These are phyloP conservation scores for Dascyllus trimaculatus DNA, from an alignment of 2,113 vertebrate genomes.

Conservation along the genomic window DNA sequence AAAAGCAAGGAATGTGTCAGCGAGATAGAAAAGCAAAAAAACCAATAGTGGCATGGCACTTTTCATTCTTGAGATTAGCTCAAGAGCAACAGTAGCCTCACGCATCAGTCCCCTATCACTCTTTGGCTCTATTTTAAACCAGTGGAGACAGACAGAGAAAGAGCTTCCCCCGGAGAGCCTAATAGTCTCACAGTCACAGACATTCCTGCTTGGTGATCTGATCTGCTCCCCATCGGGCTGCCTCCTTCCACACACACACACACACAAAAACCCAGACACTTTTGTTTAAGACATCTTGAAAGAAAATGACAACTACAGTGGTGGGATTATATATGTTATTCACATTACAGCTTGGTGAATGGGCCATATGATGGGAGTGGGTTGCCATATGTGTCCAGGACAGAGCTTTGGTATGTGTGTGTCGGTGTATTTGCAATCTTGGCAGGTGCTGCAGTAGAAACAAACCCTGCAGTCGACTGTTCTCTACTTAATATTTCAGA, in stretches of 20 bases:
- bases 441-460: slow-evolving; percentile 54
- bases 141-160: slow-evolving; percentile 46
- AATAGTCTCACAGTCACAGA: slow-evolving; percentile 55
- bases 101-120: slow-evolving; percentile 36
- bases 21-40: slow-evolving; percentile 9
- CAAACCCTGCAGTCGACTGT: slow-evolving; percentile 2
- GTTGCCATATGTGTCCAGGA: slow-evolving; percentile 48
- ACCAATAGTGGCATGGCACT: slow-evolving; percentile 17
- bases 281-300: slow-evolving; percentile 53
- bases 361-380: slow-evolving; percentile 44
- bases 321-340: slow-evolving; percentile 45
- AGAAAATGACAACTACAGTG: slow-evolving; percentile 44
- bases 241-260: slow-evolving; percentile 4
- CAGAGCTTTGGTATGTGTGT: slow-evolving; percentile 22
- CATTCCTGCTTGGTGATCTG: slow-evolving; percentile 63
- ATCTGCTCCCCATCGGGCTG: slow-evolving; percentile 47
- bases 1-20: slow-evolving; percentile 14
- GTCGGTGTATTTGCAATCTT: slow-evolving; percentile 39
- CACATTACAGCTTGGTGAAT: slow-evolving; percentile 35
- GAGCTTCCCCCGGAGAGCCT: slow-evolving; percentile 36
- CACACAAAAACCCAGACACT: slow-evolving; percentile 17
- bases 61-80: slow-evolving; percentile 64
- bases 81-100: slow-evolving; percentile 38
- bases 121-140: slow-evolving; percentile 54
- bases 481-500: slow-evolving; percentile 50